A percentile compares a stretch with the other conserved stretches of the same genome.
These are phyloP conservation scores for Papilio polytes DNA, from an alignment of 1,140 invertebrate genomes.

Conservation along the genomic window DNA sequence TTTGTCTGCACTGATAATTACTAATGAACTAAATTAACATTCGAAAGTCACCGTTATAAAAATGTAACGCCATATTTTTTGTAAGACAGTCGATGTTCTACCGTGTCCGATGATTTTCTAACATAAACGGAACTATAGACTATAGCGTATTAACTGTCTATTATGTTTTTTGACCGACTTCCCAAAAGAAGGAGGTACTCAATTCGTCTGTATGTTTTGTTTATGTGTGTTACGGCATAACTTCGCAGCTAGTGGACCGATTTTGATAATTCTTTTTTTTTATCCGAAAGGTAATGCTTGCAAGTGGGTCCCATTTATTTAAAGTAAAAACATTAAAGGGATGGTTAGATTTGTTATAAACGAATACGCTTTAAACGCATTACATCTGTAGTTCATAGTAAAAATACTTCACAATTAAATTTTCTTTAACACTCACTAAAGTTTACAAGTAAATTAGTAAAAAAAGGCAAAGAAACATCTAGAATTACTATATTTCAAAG, in stretches of 20 bases:
- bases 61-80: slow-evolving; percentile 1
- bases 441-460: background rate
- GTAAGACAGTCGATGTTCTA: background rate
- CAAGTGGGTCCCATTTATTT: no score
- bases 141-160: background rate
- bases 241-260: no score
- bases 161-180: background rate
- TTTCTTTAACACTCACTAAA: no score
- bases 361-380: no score
- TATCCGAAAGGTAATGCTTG: no score
- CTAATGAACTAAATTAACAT: slow-evolving; percentile 14
- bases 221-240: no score
- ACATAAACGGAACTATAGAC: background rate
- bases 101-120: background rate
- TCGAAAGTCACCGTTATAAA: slow-evolving; percentile 17
- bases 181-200: no score
- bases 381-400: no score
- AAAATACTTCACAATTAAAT: no score
- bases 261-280: no score
- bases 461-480: background rate
- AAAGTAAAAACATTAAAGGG: background rate
- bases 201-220: no score
- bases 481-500: background rate
- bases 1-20: slow-evolving; percentile 18
- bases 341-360: no score